Base-by-base conservation (phyloP, 2,888 invertebrate genomes). In the Troglohyphantes excavatus region DNA sequence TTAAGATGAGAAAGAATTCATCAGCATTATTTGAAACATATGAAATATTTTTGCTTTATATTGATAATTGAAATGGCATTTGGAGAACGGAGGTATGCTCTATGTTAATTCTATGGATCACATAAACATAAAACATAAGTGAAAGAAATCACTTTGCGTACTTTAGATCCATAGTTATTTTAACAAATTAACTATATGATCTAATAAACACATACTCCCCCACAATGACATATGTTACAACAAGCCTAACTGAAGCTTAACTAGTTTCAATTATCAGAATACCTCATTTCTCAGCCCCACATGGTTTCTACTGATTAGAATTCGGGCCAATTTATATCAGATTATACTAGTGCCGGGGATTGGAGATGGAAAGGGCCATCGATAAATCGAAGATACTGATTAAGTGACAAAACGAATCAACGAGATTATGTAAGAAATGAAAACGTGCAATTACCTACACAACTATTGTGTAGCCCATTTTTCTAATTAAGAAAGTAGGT, bases 251-350 rank as follows among this genome's bases (percentile, higher is more conserved):
- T 46, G n/a, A 26, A 46, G 46, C 43, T 23, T 72, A 72, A 72
- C 72, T 72, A 72, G 72, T 78, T 78, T 43, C 63, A 65, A 78
- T 39, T 78, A 43, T 19, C 43, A 65, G 43, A 65, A 39, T 63
- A 23, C 23, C 43, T 39, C 43, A 63, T 63, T 76, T 76, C 76
- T 78, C 78, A 63, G 26, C 39, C 17, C 78, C 33, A 65, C 65
- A 63, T 78, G 65, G 78, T n/a, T 26, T 39, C 33, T 43, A 63
- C 63, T 65, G 78, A 65, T 78, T 78, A 67, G 63, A 21, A 72
- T 39, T 65, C 39, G 21, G 65, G 53, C 65, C 33, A 78, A 78
- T 78, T 78, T 65, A 21, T 43, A 78, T 78, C 65, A 9, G 33
- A 61, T 63, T 78, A 65, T 21, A 65, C 17, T 63, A 19, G 27